Evolutionary conservation across 2,113 vertebrate species (phyloP).

Genomic region (Antennarius striatus): DNA sequence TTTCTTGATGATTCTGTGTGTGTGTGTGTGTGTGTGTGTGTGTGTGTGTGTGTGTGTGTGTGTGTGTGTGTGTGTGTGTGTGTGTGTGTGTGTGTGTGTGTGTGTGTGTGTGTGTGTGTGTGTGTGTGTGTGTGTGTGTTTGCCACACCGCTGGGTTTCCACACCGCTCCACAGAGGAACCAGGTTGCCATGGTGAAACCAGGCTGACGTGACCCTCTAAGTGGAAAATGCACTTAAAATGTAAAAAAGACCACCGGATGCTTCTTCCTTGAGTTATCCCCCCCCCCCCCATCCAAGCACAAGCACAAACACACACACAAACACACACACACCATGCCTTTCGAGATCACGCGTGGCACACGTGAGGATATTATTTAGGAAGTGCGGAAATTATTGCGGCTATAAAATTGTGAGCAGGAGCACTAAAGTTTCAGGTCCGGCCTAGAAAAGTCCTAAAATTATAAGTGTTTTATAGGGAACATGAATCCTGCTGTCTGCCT

Average conservation of each 20-base stretch:
- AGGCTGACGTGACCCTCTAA: too few relatives aligned
- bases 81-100: neutral
- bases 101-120: too few relatives aligned
- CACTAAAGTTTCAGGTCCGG: neutral
- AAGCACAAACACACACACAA: too few relatives aligned
- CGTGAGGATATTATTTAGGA: slow-evolving; percentile 19
- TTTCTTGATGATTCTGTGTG: neutral
- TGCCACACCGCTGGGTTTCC: too few relatives aligned
- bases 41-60: too few relatives aligned
- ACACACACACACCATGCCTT: too few relatives aligned
- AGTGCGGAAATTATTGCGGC: slow-evolving; percentile 36
- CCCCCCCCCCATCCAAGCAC: neutral
- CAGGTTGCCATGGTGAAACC: too few relatives aligned
- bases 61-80: neutral
- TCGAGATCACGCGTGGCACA: too few relatives aligned
- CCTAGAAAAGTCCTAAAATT: neutral
- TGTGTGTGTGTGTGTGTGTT: neutral
- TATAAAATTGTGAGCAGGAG: slow-evolving; percentile 38
- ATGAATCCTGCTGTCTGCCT: slow-evolving; percentile 31
- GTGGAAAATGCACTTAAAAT: slow-evolving; percentile 15
- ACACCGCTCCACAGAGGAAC: too few relatives aligned
- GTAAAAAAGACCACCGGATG: slow-evolving; percentile 8
- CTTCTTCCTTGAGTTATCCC: neutral
- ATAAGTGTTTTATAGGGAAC: slow-evolving; percentile 19
- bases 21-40: neutral